These are phyloP conservation scores for Alosa alosa DNA, from an alignment of 2,113 vertebrate species.

Conservation along the genomic window DNA sequence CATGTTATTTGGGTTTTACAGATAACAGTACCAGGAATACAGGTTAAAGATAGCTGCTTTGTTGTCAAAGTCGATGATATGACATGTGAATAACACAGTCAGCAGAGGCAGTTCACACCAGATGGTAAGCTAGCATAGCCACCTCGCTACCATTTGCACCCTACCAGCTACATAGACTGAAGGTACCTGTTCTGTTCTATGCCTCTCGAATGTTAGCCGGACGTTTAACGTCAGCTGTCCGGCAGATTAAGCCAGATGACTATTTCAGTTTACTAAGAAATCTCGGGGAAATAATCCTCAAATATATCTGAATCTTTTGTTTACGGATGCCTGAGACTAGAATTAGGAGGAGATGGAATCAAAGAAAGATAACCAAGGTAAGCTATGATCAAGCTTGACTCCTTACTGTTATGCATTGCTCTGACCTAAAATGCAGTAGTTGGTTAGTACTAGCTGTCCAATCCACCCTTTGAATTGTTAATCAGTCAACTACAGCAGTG, in stretches of 20 bases:
- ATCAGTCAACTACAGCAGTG: background rate
- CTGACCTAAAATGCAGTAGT: slow-evolving; percentile 13
- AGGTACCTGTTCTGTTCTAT: background rate
- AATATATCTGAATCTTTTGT: background rate
- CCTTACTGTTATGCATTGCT: background rate
- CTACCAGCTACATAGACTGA: background rate
- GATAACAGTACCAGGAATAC: background rate
- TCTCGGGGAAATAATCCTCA: background rate
- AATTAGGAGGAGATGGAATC: slow-evolving; percentile 61
- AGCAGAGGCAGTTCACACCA: background rate
- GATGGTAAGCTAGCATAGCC: background rate
- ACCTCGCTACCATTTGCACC: background rate
- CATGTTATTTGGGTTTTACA: background rate
- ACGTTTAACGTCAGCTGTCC: background rate
- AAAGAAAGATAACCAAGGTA: slow-evolving; percentile 73
- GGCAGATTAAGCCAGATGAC: background rate
- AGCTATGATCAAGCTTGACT: slow-evolving; percentile 56
- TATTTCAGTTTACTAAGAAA: background rate
- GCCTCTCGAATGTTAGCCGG: slow-evolving; percentile 10
- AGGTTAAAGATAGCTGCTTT: background rate
- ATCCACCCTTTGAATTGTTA: background rate
- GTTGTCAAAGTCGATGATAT: background rate
- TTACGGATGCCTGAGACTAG: background rate
- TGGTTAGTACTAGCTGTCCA: slow-evolving; percentile 15
- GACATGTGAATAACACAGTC: background rate